These are phyloP conservation scores for Calephelis nemesis DNA, from an alignment of 1,140 invertebrate genomes.

Conservation along the genomic window DNA sequence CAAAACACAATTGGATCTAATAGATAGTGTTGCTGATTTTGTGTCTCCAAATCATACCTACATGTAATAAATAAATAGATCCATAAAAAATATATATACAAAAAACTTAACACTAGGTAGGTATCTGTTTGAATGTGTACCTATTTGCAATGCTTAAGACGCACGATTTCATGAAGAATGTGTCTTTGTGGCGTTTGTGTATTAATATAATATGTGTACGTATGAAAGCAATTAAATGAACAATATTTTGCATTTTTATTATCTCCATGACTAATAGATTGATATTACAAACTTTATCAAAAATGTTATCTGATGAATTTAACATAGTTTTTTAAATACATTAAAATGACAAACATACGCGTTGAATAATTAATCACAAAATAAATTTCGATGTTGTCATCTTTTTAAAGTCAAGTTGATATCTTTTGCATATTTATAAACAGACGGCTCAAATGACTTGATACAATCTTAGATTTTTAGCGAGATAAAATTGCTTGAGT, in stretches of 20 bases:
- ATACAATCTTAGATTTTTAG: conserved; percentile 15
- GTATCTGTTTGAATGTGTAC: too few relatives aligned
- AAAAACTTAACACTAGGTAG: too few relatives aligned
- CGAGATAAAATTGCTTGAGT: conserved; percentile 1
- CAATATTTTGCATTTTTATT: neutral
- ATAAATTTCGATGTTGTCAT: neutral
- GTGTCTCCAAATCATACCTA: too few relatives aligned
- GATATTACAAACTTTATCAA: neutral
- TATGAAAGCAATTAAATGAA: too few relatives aligned
- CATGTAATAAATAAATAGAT: too few relatives aligned
- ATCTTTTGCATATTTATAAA: conserved; percentile 17
- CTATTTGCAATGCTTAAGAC: too few relatives aligned
- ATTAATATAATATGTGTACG: too few relatives aligned
- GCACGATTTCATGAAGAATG: too few relatives aligned
- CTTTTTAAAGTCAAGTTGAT: neutral
- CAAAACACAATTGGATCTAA: too few relatives aligned
- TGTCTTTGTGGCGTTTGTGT: too few relatives aligned
- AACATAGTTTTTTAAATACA: conserved; percentile 2
- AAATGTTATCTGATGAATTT: conserved; percentile 8
- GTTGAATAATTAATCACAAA: conserved; percentile 13
- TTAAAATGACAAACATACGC: conserved; percentile 3
- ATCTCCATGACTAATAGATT: neutral
- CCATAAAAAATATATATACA: too few relatives aligned
- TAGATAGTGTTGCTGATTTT: too few relatives aligned
- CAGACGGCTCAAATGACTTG: conserved; percentile 9